Conservation (phyloP, 1,140 invertebrate genomes). For the Megalonaias nervosa region DNA sequence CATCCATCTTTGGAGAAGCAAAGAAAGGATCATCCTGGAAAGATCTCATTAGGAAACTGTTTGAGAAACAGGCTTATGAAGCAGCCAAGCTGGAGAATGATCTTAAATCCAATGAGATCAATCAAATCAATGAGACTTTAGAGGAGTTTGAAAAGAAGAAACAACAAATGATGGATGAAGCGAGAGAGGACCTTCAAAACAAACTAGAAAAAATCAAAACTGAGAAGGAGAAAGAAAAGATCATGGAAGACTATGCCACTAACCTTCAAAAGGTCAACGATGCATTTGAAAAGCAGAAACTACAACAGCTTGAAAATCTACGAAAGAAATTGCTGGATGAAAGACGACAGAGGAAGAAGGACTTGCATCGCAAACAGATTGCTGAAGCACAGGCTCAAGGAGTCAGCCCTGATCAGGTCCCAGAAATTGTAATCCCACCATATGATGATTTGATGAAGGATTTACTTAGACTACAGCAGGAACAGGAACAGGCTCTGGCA, state of each 20-base stretch:
- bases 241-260: constrained; percentile 62
- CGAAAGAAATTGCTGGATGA: constrained; percentile 57
- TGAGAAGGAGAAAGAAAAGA: constrained; percentile 59
- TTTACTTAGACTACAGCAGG: constrained; percentile 48
- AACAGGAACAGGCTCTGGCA: constrained; percentile 54
- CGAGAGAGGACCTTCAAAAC: constrained; percentile 50
- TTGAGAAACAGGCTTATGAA: constrained; percentile 68
- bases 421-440: constrained; percentile 50
- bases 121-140: constrained; percentile 55
- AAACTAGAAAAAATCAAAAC: constrained; percentile 53
- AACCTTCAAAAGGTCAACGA: constrained; percentile 62
- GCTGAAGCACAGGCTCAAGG: constrained; percentile 56
- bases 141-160: constrained; percentile 62
- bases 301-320: constrained; percentile 54
- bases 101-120: constrained; percentile 58
- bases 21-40: constrained; percentile 29
- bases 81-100: constrained; percentile 65
- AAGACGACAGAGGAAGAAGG: constrained; percentile 60
- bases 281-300: constrained; percentile 65
- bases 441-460: constrained; percentile 61
- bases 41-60: constrained; percentile 53
- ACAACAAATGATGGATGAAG: constrained; percentile 43
- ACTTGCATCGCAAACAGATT: constrained; percentile 60
- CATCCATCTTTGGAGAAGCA: constrained; percentile 22
- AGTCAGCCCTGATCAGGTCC: constrained; percentile 55